Conservation (phyloP, 2,113 vertebrate genomes). For the Neofelis nebulosa region DNA sequence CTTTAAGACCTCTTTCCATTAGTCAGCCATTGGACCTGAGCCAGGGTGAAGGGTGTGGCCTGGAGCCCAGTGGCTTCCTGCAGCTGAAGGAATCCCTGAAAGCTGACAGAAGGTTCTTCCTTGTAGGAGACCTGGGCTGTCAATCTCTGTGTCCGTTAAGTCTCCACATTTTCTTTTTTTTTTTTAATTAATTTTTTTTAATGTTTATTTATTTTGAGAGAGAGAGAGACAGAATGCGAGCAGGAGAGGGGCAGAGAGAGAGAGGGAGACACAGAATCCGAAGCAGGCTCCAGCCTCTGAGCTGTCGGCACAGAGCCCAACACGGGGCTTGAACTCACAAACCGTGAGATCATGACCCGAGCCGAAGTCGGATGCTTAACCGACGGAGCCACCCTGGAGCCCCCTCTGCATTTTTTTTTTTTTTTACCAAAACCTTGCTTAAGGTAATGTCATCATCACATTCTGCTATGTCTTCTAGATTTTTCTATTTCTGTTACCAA, state of each 20-base stretch:
- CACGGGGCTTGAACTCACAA: too few species aligned
- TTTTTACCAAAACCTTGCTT: background rate
- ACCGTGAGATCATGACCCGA: too few species aligned
- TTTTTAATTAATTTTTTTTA: too few species aligned
- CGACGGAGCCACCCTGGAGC: too few species aligned
- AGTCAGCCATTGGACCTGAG: background rate
- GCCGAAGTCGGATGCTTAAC: too few species aligned
- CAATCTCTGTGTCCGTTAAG: background rate
- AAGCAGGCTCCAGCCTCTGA: too few species aligned
- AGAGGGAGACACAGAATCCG: too few species aligned
- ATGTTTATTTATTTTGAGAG: too few species aligned
- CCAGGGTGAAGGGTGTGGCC: background rate
- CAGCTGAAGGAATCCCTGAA: background rate
- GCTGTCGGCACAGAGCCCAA: too few species aligned
- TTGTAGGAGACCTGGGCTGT: background rate
- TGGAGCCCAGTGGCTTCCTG: background rate
- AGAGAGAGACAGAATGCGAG: too few species aligned
- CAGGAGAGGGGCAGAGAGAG: too few species aligned
- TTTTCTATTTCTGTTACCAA: slow-evolving; percentile 54
- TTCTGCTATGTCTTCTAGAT: background rate
- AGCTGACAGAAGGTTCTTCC: background rate
- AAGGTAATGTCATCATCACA: background rate
- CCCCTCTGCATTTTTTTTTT: background rate
- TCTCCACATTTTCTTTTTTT: background rate
- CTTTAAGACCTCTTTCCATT: background rate